Conservation (phyloP, 1,140 invertebrate genomes). For the Diorhabda carinulata region DNA sequence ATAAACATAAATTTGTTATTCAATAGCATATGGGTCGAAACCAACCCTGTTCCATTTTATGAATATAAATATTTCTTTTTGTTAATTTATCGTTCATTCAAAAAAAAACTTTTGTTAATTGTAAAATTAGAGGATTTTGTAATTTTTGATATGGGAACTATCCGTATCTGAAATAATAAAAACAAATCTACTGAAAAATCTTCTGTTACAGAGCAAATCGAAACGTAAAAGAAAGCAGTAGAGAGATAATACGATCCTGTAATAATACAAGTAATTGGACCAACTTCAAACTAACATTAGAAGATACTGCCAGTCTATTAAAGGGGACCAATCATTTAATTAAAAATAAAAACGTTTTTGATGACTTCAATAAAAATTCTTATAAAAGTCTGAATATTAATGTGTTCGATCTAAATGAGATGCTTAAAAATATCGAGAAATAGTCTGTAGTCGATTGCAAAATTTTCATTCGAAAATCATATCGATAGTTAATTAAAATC, state of each 20-base stretch:
- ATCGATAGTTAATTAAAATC: too few relatives aligned
- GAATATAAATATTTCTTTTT: too few relatives aligned
- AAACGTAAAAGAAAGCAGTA: constrained; percentile 34
- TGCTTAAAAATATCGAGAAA: constrained; percentile 42
- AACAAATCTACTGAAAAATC: constrained; percentile 17
- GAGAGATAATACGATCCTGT: not conserved
- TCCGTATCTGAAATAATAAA: not conserved
- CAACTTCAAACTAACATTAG: constrained; percentile 26
- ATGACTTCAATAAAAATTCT: constrained; percentile 25
- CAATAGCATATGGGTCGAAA: too few relatives aligned
- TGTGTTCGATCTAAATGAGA: constrained; percentile 38
- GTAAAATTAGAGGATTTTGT: not conserved
- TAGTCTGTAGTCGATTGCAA: not conserved
- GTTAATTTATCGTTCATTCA: too few relatives aligned
- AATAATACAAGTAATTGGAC: constrained; percentile 5
- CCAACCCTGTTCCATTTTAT: too few relatives aligned
- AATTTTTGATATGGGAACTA: not conserved
- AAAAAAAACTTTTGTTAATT: not conserved
- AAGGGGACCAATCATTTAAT: constrained; percentile 30
- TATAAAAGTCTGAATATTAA: constrained; percentile 24
- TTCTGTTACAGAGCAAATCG: constrained; percentile 27
- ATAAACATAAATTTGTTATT: too few relatives aligned
- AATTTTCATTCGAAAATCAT: too few relatives aligned
- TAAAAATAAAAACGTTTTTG: constrained; percentile 8
- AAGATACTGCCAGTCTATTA: constrained; percentile 34